Evolutionary conservation across 2,888 invertebrate genomes (phyloP).

Genomic region (Dolichomitus sp.): DNA sequence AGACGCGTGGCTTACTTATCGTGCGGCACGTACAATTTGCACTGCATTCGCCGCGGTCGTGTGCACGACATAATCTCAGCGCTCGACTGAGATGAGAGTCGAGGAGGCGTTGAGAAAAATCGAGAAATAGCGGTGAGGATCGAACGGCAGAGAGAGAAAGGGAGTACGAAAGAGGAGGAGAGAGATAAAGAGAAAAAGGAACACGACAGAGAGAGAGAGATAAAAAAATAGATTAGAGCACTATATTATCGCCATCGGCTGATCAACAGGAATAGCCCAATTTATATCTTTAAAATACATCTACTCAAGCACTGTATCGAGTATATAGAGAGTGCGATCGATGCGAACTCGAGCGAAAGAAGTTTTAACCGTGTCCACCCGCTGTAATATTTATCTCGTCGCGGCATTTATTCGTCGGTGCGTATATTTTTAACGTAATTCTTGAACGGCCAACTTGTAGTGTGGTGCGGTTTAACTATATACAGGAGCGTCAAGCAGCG

Average conservation of each 20-base stretch:
- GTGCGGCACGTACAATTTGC: slow-evolving; percentile 8
- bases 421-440: slow-evolving; percentile 64
- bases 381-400: slow-evolving; percentile 20
- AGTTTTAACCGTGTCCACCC: slow-evolving; percentile 1
- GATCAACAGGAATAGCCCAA: background rate
- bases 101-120: slow-evolving; percentile 16
- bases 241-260: background rate
- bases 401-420: slow-evolving; percentile 48
- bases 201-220: background rate
- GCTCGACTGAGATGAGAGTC: slow-evolving; percentile 1
- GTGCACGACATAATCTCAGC: background rate
- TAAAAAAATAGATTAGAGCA: background rate
- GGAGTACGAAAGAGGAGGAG: background rate
- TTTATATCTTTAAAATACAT: background rate
- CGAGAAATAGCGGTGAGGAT: background rate
- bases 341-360: slow-evolving; percentile 32
- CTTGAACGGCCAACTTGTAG: background rate
- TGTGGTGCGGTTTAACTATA: background rate
- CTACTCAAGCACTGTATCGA: background rate
- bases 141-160: background rate
- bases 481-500: background rate
- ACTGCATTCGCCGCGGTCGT: background rate
- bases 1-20: slow-evolving; percentile 21
- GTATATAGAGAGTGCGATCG: slow-evolving; percentile 24
- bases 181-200: slow-evolving; percentile 1